Evolutionary conservation across 92 coral and sea anemone genomes (phyloP).

Genomic region (Epizoanthus ramosus): DNA sequence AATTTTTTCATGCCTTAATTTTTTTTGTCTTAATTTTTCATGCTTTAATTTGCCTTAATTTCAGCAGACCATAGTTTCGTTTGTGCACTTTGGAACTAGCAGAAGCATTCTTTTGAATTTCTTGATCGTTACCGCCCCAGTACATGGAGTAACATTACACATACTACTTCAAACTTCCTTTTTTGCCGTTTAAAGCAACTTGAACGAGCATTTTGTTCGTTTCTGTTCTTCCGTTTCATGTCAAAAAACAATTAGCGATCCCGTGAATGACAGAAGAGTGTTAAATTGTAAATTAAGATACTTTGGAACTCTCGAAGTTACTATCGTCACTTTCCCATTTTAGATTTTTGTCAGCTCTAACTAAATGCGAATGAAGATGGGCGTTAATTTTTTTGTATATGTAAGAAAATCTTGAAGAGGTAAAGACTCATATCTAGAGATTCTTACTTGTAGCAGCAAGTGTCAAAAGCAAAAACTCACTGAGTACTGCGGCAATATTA

Average conservation of each 20-base stretch:
- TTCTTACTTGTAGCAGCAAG: too few relatives aligned
- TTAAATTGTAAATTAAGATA: background rate
- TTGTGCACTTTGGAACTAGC: background rate
- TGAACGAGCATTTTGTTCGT: background rate
- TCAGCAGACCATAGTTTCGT: background rate
- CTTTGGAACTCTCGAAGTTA: background rate
- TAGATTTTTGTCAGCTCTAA: background rate
- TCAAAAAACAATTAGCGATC: background rate
- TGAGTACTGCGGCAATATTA: too few relatives aligned
- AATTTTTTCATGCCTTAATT: too few relatives aligned
- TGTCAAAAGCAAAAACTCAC: too few relatives aligned
- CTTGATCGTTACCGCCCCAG: background rate
- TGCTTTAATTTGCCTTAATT: too few relatives aligned
- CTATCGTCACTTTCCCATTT: background rate
- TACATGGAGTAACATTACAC: background rate
- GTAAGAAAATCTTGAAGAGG: too few relatives aligned
- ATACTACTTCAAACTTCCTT: background rate
- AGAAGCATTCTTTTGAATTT: background rate
- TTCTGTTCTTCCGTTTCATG: background rate
- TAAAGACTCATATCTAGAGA: too few relatives aligned
- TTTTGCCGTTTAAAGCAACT: slow-evolving; percentile 2
- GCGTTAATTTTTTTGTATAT: too few relatives aligned
- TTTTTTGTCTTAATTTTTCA: too few relatives aligned
- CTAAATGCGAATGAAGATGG: too few relatives aligned
- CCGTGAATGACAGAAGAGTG: background rate